Percentiles rank a stretch among this genome's conserved stretches.
These are phyloP conservation scores for Orthosia cruda DNA, from an alignment of 2,888 invertebrate genomes.

Conservation along the genomic window DNA sequence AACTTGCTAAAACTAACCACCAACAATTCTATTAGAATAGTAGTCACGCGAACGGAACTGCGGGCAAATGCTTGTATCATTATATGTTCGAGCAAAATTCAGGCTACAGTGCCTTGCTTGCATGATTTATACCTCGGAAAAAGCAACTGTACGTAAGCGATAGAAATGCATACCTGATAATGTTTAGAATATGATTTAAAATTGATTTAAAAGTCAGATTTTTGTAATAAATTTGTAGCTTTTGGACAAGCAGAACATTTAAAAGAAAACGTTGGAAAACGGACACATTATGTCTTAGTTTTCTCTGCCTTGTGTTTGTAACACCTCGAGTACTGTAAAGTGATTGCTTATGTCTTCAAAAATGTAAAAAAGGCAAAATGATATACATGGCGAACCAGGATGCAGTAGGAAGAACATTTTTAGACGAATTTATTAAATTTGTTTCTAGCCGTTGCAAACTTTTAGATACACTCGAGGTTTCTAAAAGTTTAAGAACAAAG, in stretches of 20 bases:
- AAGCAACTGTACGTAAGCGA: conserved; percentile 43
- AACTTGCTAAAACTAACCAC: conserved; percentile 50
- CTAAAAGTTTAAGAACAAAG: too few relatives aligned
- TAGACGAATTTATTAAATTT: not conserved
- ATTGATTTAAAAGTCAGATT: conserved; percentile 48
- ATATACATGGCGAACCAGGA: not conserved
- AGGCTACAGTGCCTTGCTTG: conserved; percentile 35
- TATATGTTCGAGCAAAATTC: conserved; percentile 63
- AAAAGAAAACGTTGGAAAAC: not conserved
- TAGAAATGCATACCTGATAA: conserved; percentile 47
- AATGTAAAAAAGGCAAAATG: too few relatives aligned
- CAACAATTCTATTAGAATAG: conserved; percentile 58
- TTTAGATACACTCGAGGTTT: not conserved
- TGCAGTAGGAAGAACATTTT: not conserved
- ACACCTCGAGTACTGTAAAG: not conserved
- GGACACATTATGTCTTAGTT: not conserved
- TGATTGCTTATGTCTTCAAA: not conserved
- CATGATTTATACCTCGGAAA: conserved; percentile 59
- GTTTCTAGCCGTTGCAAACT: not conserved
- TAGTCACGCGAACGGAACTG: conserved; percentile 68
- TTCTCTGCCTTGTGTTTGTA: not conserved
- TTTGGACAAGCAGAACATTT: not conserved
- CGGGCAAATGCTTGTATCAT: conserved; percentile 62
- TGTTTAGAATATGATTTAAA: conserved; percentile 35
- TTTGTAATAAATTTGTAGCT: conserved; percentile 30